Evolutionary conservation across 1,140 invertebrate genomes (phyloP).

Genomic region (Ruditapes philippinarum): DNA sequence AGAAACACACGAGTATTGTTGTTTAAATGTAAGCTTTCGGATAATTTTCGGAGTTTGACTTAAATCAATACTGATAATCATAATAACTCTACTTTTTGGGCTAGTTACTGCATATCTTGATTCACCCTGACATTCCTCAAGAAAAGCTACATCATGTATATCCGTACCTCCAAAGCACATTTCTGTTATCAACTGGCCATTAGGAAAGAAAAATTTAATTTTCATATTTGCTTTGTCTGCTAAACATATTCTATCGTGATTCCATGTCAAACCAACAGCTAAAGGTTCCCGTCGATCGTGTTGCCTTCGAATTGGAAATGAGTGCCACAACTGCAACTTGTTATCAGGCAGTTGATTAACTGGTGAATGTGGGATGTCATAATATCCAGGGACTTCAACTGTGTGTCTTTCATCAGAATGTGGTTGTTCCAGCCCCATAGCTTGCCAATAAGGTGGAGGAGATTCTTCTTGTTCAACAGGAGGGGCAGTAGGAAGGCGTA

Average conservation of each 20-base stretch:
- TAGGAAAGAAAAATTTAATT: slow-evolving; percentile 50
- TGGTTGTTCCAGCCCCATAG: slow-evolving; percentile 35
- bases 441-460: slow-evolving; percentile 63
- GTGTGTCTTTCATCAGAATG: background rate
- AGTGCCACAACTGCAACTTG: slow-evolving; percentile 43
- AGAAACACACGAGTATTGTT: slow-evolving; percentile 29
- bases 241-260: slow-evolving; percentile 36
- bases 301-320: slow-evolving; percentile 57
- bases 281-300: slow-evolving; percentile 32
- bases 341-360: background rate
- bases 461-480: background rate
- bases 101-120: slow-evolving; percentile 30
- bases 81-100: slow-evolving; percentile 20
- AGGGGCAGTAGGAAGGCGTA: background rate
- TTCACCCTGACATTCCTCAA: slow-evolving; percentile 47
- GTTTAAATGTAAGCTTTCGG: background rate
- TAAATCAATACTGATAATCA: slow-evolving; percentile 43
- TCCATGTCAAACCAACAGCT: slow-evolving; percentile 22
- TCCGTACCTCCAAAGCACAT: slow-evolving; percentile 28
- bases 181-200: slow-evolving; percentile 48
- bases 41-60: background rate
- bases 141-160: slow-evolving; percentile 43
- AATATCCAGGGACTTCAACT: slow-evolving; percentile 35
- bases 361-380: background rate
- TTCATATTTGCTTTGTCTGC: slow-evolving; percentile 50